Conservation (phyloP, 2,888 invertebrate genomes). For the Bombylius discolor region DNA sequence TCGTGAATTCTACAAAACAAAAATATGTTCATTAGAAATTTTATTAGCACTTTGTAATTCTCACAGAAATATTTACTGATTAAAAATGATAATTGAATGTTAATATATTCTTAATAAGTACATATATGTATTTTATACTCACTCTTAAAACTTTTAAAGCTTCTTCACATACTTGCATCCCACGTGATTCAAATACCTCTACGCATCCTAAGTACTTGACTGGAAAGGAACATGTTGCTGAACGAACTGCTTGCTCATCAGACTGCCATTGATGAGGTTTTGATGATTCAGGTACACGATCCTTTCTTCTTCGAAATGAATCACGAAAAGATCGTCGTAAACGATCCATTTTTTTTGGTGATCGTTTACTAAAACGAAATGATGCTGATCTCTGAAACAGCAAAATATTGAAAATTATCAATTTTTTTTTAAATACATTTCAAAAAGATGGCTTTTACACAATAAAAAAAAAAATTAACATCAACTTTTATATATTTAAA, state of each 20-base stretch:
- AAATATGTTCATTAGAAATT: too few species aligned
- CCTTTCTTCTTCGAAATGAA: constrained; percentile 86
- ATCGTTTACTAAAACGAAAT: constrained; percentile 44
- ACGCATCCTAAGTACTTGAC: constrained; percentile 99
- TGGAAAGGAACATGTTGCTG: constrained; percentile 92
- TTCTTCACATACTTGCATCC: constrained; percentile 99
- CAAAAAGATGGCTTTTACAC: too few species aligned
- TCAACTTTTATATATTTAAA: too few species aligned
- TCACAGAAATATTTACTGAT: too few species aligned
- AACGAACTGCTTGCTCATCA: constrained; percentile 90
- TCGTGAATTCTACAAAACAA: constrained; percentile 56
- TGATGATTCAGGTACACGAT: constrained; percentile 76
- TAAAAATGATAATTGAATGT: too few species aligned
- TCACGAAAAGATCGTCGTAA: constrained; percentile 81
- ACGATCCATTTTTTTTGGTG: constrained; percentile 75
- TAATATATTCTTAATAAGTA: too few species aligned
- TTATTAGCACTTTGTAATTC: too few species aligned
- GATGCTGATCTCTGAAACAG: constrained; percentile 43
- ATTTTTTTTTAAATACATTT: too few species aligned
- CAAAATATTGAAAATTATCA: constrained; percentile 1
- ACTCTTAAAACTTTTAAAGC: constrained; percentile 94
- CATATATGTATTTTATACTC: constrained; percentile 32
- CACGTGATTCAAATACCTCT: constrained; percentile 97
- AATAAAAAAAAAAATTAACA: too few species aligned
- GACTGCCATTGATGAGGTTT: constrained; percentile 98